These are phyloP conservation scores for Desmodus rotundus DNA, from an alignment of 2,113 vertebrate species.

Conservation along the genomic window DNA sequence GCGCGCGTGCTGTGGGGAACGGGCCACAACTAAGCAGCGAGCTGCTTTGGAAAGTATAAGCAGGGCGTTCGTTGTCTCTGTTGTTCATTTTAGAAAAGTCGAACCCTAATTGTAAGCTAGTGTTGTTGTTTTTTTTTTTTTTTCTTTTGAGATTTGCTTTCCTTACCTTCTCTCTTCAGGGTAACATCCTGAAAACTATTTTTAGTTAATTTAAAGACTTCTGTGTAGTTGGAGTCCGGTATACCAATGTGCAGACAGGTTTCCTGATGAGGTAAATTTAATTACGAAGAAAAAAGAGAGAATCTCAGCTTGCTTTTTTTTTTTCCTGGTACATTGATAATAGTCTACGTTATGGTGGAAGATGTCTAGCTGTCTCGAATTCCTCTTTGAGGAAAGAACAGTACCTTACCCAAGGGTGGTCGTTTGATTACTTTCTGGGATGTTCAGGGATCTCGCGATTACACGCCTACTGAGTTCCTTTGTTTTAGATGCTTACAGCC, in stretches of 20 bases:
- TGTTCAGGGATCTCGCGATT: constrained; percentile 41
- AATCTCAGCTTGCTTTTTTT: neutral
- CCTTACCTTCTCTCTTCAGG: neutral
- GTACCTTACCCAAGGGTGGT: neutral
- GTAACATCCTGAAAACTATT: neutral
- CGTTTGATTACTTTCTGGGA: constrained; percentile 34
- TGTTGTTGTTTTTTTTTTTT: neutral
- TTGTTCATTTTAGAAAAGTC: neutral
- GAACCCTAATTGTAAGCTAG: neutral
- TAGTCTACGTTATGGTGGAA: neutral
- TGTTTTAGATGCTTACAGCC: constrained; percentile 44
- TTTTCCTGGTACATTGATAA: neutral
- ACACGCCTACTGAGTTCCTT: constrained; percentile 5
- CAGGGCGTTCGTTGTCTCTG: neutral
- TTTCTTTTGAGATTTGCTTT: neutral
- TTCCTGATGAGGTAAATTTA: neutral
- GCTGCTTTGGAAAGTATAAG: neutral
- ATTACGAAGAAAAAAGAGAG: neutral
- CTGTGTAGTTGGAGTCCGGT: neutral
- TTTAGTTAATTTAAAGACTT: neutral
- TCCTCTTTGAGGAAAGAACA: neutral
- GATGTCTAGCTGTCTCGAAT: neutral
- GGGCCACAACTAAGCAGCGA: neutral
- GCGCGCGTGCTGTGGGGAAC: neutral
- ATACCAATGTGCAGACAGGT: neutral